phyloP scores from a whole-genome alignment of 2,113 vertebrate species.

The Varanus komodoensis region DNA sequence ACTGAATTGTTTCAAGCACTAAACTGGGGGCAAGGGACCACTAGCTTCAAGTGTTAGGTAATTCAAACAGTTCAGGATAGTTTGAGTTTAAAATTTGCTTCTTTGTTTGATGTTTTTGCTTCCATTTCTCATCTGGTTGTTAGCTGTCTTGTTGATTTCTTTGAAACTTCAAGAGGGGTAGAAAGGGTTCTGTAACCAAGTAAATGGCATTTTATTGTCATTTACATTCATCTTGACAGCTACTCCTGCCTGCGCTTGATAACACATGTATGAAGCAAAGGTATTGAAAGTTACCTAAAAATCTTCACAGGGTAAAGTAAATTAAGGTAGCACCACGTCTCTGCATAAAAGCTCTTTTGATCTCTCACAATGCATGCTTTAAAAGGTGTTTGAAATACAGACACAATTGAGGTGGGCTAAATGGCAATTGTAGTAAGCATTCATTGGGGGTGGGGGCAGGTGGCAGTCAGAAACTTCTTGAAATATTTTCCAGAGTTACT shows the following conservation, averaged over 20 bases:
- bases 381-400: neutral
- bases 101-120: neutral
- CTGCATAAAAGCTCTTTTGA: constrained; percentile 28
- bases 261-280: neutral
- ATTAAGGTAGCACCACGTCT: neutral
- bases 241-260: neutral
- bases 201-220: neutral
- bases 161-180: neutral
- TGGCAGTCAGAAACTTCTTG: constrained; percentile 6
- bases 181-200: neutral
- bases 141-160: neutral
- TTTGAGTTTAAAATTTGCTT: neutral
- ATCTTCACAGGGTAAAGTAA: neutral
- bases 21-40: neutral
- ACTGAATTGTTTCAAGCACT: neutral
- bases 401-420: neutral
- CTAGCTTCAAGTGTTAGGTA: neutral
- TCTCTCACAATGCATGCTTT: constrained; percentile 32
- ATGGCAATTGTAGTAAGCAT: constrained; percentile 31
- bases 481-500: constrained; percentile 43
- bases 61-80: neutral
- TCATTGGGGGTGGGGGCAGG: constrained; percentile 11
- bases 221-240: neutral
- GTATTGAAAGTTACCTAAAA: neutral
- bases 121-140: neutral